Base-by-base conservation (phyloP, 2,797 vertebrate species). In the Garrulus glandarius region DNA sequence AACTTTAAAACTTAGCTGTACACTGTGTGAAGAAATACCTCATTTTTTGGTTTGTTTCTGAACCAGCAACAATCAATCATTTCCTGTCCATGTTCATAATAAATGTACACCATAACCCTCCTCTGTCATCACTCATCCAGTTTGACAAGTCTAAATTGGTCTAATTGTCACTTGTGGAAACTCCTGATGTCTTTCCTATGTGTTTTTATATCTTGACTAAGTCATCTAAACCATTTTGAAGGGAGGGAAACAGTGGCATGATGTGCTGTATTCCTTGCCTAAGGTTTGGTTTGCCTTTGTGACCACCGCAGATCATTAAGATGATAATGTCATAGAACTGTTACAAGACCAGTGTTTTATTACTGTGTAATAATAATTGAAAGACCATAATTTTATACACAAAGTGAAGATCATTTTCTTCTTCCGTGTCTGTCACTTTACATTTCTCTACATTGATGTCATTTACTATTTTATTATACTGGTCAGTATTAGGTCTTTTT, bases 71-170 rank as follows among this genome's bases (percentile, higher is more conserved):
- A 12, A 89, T 43, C 30, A 5, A 34, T 74, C 41, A 70, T 89
- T 93, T 94, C 81, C 89, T 96, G 74, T 82, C 67, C 55, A 43
- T 56, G 29, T 90, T 84, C 27, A 15, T 92, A 84, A 69, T 56
- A 55, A 64, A 47, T 46, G 13, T 72, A 47, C 37, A 57, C 70
- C 39, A 24, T 87, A 63, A 44, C 44, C 36, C 44, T 71, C 27
- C 43, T 69, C 52, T 79, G 81, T 91, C 16, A 3, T 95, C 55
- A 27, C 75, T 69, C 36, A 60, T 82, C 95, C 84, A 63, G 94
- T 94, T 22, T 82, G 78, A 44, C 89, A 44, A 84, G 89, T 87
- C 59, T 61, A 61, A 50, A 43, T 88, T 29, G 37, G 57, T 76
- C 63, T 92, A 92, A 92, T 89, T 93, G 91, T 84, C 77, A 55